Percentiles rank a stretch among this genome's conserved stretches.
Conservation (phyloP, 92 coral and sea anemone genomes). For the Porites cylindrica region DNA sequence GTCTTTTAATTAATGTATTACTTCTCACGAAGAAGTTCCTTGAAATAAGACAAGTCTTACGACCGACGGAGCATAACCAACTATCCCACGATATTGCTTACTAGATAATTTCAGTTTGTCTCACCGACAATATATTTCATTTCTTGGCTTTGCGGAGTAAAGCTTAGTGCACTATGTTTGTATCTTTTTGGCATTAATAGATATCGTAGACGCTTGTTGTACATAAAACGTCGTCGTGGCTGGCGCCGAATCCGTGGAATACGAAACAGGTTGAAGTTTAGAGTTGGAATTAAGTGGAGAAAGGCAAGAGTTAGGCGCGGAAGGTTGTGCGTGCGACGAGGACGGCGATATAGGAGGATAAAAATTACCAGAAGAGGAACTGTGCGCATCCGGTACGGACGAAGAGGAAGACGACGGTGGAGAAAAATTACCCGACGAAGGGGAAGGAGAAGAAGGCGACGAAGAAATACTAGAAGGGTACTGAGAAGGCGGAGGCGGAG, state of each 20-base stretch:
- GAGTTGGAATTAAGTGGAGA: background rate
- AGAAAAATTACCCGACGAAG: background rate
- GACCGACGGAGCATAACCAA: no score
- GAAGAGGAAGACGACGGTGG: slow-evolving; percentile 4
- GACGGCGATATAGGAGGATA: slow-evolving; percentile 5
- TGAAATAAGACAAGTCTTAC: no score
- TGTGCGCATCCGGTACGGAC: background rate
- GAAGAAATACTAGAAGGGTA: background rate
- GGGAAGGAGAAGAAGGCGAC: background rate
- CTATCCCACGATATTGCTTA: background rate
- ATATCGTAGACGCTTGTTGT: background rate
- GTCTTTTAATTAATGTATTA: no score
- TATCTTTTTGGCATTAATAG: background rate
- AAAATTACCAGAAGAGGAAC: slow-evolving; percentile 20
- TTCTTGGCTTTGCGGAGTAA: background rate
- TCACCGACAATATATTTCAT: background rate
- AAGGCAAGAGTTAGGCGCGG: slow-evolving; percentile 18
- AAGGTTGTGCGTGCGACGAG: slow-evolving; percentile 16
- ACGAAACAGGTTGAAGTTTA: slow-evolving; percentile 9
- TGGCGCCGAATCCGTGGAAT: slow-evolving; percentile 20
- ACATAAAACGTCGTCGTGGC: background rate
- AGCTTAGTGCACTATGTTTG: background rate
- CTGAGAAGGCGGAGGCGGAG: background rate
- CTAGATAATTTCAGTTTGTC: background rate
- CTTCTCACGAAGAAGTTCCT: no score